Conservation (phyloP, 2,888 invertebrate genomes). For the Brachylomia viminalis region DNA sequence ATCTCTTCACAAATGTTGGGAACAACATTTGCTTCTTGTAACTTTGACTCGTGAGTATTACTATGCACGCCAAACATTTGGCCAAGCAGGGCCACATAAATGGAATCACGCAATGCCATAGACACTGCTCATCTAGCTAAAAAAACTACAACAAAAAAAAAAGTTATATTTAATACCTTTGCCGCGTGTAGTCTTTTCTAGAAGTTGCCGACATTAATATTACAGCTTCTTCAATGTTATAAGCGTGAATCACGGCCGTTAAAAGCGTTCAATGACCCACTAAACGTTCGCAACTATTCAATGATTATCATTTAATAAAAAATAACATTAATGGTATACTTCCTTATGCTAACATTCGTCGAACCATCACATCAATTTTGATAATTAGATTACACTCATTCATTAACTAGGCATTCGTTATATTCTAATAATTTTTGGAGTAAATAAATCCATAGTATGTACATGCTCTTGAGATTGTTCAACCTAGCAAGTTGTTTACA, state of each 20-base stretch:
- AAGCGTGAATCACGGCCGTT: constrained; percentile 43
- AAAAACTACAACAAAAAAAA: constrained; percentile 52
- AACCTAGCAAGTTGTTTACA: constrained; percentile 77
- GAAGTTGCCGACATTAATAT: constrained; percentile 14
- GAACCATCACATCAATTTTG: constrained; percentile 69
- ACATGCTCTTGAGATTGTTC: constrained; percentile 83
- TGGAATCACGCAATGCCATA: constrained; percentile 43
- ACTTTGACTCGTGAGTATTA: constrained; percentile 42
- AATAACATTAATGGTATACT: constrained; percentile 83
- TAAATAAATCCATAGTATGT: constrained; percentile 82
- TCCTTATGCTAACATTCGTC: constrained; percentile 73
- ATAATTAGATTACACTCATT: constrained; percentile 70
- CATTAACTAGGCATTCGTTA: constrained; percentile 69
- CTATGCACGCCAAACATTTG: constrained; percentile 30
- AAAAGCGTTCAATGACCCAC: constrained; percentile 53
- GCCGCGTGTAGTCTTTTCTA: constrained; percentile 29
- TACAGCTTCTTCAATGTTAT: constrained; percentile 20
- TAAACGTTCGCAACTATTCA: constrained; percentile 56
- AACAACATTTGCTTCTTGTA: constrained; percentile 12
- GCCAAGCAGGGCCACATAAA: constrained; percentile 22
- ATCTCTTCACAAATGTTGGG: constrained; percentile 20
- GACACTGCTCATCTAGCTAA: constrained; percentile 41
- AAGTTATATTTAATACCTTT: constrained; percentile 31
- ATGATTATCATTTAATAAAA: constrained; percentile 72
- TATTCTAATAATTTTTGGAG: constrained; percentile 83